Base-by-base conservation (phyloP, 2,797 vertebrate genomes). In the Pelochelys cantorii region DNA sequence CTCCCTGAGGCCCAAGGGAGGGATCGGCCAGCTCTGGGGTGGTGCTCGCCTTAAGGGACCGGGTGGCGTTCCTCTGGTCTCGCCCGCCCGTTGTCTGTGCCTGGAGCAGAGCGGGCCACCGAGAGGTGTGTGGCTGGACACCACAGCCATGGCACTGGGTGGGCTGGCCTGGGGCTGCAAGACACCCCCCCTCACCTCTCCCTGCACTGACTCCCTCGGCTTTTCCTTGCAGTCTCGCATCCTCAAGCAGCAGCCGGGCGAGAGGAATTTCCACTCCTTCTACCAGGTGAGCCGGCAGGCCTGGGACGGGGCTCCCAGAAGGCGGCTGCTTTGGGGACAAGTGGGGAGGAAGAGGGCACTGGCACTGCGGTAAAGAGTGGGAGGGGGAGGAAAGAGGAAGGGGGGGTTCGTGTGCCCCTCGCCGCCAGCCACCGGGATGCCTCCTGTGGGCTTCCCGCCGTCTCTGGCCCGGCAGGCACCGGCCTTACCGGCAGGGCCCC, bases 231-330 rank as follows among this genome's bases (percentile, higher is more conserved):
- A 99, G 99, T 99, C 99, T 77, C 98, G 99, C 80, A 98, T 99
- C 91, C 98, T 99, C 79, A 98, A 99, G 56, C 99, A 99, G 97
- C 99, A 99, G 0, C 96, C 97, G 0, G 99, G 99, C 0, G 99
- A 99, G 96, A 99, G 99, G 96, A 99, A 99, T 97, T 99, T 99
- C 97, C 99, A 99, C 3, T 98, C 98, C 0, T 99, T 99, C 97
- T 99, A 99, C 94, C 99, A 99, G 99, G 99, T 99, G 75, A 93
- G 96, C 42, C 13, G 10, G 14, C 62, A 18, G 37, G 14, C 74
- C 42, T 20, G 57, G 34, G 52, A 17, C 52, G 20, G 22, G 79
- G 79, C 13, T 3, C 65, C 12, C 5, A 1, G 1, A 18, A 2
- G 48, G 59, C 42, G 42, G 42, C 42, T 42, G 42, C 42, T 42